These are phyloP conservation scores for Sterrhoptilus dennistouni DNA, from an alignment of 2,113 vertebrate species.

Conservation along the genomic window DNA sequence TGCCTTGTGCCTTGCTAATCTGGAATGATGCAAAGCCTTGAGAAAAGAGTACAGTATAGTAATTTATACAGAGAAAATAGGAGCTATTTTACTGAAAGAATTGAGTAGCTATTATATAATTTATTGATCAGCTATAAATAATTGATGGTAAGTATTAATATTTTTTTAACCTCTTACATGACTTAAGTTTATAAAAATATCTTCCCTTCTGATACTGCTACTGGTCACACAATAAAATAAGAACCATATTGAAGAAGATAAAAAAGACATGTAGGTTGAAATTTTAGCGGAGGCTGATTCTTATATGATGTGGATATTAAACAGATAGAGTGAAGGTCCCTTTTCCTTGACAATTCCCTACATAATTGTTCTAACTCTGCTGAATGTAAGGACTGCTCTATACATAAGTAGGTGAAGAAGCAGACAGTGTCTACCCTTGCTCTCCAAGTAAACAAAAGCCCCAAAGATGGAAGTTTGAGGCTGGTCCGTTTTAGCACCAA, in stretches of 20 bases:
- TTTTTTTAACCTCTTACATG: not conserved
- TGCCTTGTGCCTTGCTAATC: not conserved
- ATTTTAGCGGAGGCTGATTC: not conserved
- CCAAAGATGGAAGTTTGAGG: not conserved
- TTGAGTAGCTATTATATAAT: not conserved
- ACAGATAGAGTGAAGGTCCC: not conserved
- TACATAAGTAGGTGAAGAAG: not conserved
- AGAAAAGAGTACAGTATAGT: not conserved
- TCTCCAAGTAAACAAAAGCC: not conserved
- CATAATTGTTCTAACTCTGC: not conserved
- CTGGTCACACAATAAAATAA: not conserved
- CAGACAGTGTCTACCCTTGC: not conserved
- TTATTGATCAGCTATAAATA: not conserved
- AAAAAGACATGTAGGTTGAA: not conserved
- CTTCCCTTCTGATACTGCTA: not conserved
- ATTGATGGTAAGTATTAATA: not conserved
- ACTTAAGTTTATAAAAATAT: not conserved
- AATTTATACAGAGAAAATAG: not conserved
- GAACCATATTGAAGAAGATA: not conserved
- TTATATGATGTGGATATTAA: not conserved
- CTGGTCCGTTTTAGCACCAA: not conserved
- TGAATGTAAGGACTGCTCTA: not conserved
- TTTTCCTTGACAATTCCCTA: not conserved
- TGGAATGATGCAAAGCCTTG: not conserved
- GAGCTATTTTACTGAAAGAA: not conserved